These are phyloP conservation scores for Epinephelus coioides DNA, from an alignment of 2,797 vertebrate species.

Conservation along the genomic window DNA sequence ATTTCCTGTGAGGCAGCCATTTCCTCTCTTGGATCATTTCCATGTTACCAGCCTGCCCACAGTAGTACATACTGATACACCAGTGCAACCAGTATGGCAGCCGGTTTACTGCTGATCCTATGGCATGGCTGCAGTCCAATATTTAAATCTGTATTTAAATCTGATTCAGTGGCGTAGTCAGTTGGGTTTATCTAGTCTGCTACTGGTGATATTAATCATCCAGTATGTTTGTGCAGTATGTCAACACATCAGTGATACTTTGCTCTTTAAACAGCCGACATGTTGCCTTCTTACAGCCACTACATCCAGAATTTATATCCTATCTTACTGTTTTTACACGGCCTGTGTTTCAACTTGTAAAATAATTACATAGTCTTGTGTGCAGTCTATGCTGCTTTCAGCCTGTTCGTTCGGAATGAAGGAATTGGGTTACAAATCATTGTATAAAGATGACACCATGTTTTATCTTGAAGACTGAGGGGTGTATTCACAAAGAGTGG, in stretches of 20 bases:
- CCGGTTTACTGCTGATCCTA: constrained; percentile 46
- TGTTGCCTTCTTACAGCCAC: not conserved
- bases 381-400: not conserved
- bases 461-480: not conserved
- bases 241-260: not conserved
- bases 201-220: not conserved
- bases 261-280: not conserved
- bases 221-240: constrained; percentile 3
- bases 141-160: constrained; percentile 30
- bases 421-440: too few species aligned
- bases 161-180: constrained; percentile 8
- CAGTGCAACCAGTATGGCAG: constrained; percentile 34
- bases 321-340: not conserved
- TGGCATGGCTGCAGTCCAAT: constrained; percentile 1
- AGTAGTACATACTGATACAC: constrained; percentile 30
- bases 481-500: too few species aligned
- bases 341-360: not conserved
- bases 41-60: constrained; percentile 49
- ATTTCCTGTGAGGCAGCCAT: constrained; percentile 16
- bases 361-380: not conserved
- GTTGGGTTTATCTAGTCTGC: constrained; percentile 2
- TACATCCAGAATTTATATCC: not conserved
- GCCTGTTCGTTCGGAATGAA: not conserved
- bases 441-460: not conserved
- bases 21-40: constrained; percentile 41